phyloP scores from a whole-genome alignment of 2,113 vertebrate species.

The Montifringilla adamsi region DNA sequence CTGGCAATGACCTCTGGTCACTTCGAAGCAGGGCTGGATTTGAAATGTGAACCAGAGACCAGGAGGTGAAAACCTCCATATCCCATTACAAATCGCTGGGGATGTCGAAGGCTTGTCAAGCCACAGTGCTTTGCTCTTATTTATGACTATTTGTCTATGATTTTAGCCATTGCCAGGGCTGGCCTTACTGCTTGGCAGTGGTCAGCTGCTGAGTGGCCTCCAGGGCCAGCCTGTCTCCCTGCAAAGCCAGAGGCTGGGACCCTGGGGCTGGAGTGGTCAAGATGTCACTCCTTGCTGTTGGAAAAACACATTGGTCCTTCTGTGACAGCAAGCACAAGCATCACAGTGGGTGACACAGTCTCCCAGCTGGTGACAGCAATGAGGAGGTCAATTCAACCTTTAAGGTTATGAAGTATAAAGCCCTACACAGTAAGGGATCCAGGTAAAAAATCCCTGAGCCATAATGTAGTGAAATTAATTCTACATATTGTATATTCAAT shows the following conservation, averaged over 20 bases:
- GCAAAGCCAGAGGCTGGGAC: not conserved
- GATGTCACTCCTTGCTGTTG: not conserved
- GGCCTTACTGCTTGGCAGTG: not conserved
- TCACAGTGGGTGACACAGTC: not conserved
- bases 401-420: not conserved
- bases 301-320: not conserved
- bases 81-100: slow-evolving; percentile 50
- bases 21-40: slow-evolving; percentile 44
- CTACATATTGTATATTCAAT: not conserved
- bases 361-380: not conserved
- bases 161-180: not conserved
- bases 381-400: not conserved
- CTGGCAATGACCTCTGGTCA: slow-evolving; percentile 59
- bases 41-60: slow-evolving; percentile 62
- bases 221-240: not conserved
- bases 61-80: slow-evolving; percentile 60
- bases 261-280: not conserved
- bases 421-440: not conserved
- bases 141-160: slow-evolving; percentile 45
- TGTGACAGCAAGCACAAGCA: not conserved
- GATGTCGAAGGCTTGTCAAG: slow-evolving; percentile 41
- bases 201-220: not conserved
- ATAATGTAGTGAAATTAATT: not conserved
- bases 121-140: slow-evolving; percentile 49
- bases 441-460: not conserved